These are phyloP conservation scores for Tribolium freemani DNA, from an alignment of 2,888 invertebrate genomes.

Conservation along the genomic window DNA sequence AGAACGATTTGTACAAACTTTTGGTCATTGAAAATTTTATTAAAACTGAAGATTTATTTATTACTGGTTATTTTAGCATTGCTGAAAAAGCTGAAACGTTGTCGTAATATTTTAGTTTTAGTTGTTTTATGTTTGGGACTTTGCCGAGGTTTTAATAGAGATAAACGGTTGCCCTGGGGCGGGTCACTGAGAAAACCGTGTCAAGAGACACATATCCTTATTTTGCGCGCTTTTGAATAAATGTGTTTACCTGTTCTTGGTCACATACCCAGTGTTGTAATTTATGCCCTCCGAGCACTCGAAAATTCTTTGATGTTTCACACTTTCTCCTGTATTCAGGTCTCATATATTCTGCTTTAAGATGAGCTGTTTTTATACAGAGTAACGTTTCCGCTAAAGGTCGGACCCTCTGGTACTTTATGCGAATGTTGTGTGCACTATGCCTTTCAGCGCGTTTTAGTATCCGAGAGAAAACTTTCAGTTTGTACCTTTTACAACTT, in stretches of 20 bases:
- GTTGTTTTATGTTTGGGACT: background rate
- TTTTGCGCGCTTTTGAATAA: constrained; percentile 27
- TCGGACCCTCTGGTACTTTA: constrained; percentile 20
- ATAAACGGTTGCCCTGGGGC: constrained; percentile 17
- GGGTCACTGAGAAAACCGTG: constrained; percentile 9
- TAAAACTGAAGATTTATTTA: no score
- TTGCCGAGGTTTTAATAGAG: constrained; percentile 15
- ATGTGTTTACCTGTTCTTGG: constrained; percentile 33
- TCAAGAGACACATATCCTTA: constrained; percentile 27
- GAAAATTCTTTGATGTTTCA: constrained; percentile 32
- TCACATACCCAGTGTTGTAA: constrained; percentile 30
- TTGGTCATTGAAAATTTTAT: no score
- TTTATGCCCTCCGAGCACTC: constrained; percentile 20
- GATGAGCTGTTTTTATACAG: constrained; percentile 23
- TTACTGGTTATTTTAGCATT: no score
- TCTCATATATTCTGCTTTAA: constrained; percentile 19
- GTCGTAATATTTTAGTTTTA: no score
- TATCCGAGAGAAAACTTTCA: background rate
- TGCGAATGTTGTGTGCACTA: constrained; percentile 7
- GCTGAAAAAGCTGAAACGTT: no score
- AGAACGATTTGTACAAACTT: no score
- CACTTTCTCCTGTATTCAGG: constrained; percentile 28
- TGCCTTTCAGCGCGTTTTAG: background rate
- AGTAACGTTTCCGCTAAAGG: constrained; percentile 1
- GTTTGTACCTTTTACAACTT: background rate